Percentiles rank a stretch among this genome's conserved stretches.
Conservation (phyloP, 64 coral and sea anemone genomes). For the Stichodactyla helianthus region DNA sequence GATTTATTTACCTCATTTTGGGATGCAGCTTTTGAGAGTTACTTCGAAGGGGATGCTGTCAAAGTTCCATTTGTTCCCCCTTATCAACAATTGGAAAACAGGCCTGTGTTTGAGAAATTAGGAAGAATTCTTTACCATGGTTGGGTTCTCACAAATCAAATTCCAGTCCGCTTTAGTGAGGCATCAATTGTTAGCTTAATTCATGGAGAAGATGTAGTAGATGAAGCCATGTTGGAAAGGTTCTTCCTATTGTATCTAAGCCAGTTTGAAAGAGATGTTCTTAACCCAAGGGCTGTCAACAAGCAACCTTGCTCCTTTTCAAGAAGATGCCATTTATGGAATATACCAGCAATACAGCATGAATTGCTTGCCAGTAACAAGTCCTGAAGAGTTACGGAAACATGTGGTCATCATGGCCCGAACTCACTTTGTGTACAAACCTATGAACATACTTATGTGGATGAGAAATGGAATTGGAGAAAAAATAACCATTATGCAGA, state of each 20-base stretch:
- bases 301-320: neutral
- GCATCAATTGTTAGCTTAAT: slow-evolving; percentile 6
- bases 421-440: slow-evolving; percentile 43
- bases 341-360: slow-evolving; percentile 26
- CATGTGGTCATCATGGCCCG: slow-evolving; percentile 41
- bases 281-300: slow-evolving; percentile 16
- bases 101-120: slow-evolving; percentile 1
- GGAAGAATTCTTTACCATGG: slow-evolving; percentile 35
- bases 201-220: slow-evolving; percentile 41
- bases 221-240: slow-evolving; percentile 22
- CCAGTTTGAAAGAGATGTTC: slow-evolving; percentile 52
- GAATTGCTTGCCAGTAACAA: slow-evolving; percentile 23
- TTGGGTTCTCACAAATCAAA: slow-evolving; percentile 26
- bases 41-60: slow-evolving; percentile 38
- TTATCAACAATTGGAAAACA: neutral
- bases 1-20: slow-evolving; percentile 46
- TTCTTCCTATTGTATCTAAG: slow-evolving; percentile 50
- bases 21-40: slow-evolving; percentile 25
- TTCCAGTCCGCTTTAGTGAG: slow-evolving; percentile 44
- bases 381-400: slow-evolving; percentile 16
- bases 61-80: slow-evolving; percentile 37
- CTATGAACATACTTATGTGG: slow-evolving; percentile 16
- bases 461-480: slow-evolving; percentile 39
- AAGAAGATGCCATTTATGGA: slow-evolving; percentile 26
- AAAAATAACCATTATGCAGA: slow-evolving; percentile 14